Evolutionary conservation across 1,140 invertebrate species (phyloP), one percentile per base, ranked within the genome.

Genomic region (Drosophila sp.): DNA sequence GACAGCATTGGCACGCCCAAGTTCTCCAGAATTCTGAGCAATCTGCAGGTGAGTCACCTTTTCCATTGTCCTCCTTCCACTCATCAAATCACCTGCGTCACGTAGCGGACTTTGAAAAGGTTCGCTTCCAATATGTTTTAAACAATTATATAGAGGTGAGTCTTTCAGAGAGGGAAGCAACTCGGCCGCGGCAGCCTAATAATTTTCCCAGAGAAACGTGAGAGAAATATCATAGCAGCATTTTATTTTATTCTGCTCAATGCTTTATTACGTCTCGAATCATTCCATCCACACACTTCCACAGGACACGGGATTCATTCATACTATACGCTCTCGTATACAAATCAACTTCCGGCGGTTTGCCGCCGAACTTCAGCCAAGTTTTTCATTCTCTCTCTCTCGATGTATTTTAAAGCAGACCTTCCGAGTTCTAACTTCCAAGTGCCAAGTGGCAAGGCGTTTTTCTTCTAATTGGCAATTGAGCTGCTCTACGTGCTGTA

Each of bases 391-490:
- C 38, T 34, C 18, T 34, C 25, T 27, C 9, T 34, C 56, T 14
- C 41, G 34, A 4, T 62, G 43, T 58, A 58, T 67, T 71, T 78
- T 72, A 66, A 73, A 73, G 64, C 62, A 56, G 57, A 78, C 62
- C 76, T 71, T 54, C 72, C n/a, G n/a, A n/a, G n/a, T n/a, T n/a
- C n/a, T n/a, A n/a, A n/a, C n/a, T n/a, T n/a, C n/a, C n/a, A n/a
- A n/a, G n/a, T n/a, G n/a, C n/a, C 74, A 80, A 77, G 73, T 71
- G 77, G 70, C 81, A 65, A 46, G 59, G 54, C 63, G 50, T 54
- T 67, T 65, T 63, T 45, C 73, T 90, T 90, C 89, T 90, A 90
- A 90, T 90, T 90, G 89, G 89, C 89, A 90, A 90, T 90, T 90
- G 89, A 90, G 89, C 87, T 90, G 89, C 74, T 36, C 78, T 90